Base-by-base conservation (phyloP, 2,797 vertebrate genomes). In the Tadarida brasiliensis region DNA sequence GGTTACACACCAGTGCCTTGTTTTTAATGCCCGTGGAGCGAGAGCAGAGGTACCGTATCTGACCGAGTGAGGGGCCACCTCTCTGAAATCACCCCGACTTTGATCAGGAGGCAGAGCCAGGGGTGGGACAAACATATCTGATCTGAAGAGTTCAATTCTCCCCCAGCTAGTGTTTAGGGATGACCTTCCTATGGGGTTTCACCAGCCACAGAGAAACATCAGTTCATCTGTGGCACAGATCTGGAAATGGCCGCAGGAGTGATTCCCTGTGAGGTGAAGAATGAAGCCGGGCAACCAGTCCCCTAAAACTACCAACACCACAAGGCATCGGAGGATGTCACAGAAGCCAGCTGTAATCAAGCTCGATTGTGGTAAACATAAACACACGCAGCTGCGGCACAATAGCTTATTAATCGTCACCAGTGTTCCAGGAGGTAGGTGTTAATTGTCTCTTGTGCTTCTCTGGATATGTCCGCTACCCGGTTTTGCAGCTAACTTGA, bases 301-400 rank as follows among this genome's bases (percentile, higher is more conserved):
- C 49, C 63, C 30, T 15, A 57, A 70, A 78, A 88, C 61, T n/a
- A 26, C 28, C 39, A 26, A 59, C 70, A 81, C 74, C 70, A 44
- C 2, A 6, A 57, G 67, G 47, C 90, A 90, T 87, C 84, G 17
- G 65, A 81, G 49, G 57, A 86, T 61, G 88, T 87, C 87, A 83
- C 65, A 30, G 80, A 95, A 87, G 93, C 86, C 87, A 92, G 80
- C 83, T 93, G 83, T 91, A 92, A 95, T 92, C 97, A 96, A 73
- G 78, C 77, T 44, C 35, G 83, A 93, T 22, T 91, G 78, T 73
- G 65, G 83, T 80, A 93, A 95, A 96, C 76, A 88, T 59, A 73
- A 90, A 96, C 84, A 94, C 95, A 81, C 14, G 1, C 96, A 94
- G 96, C 83, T 96, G 88, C 17, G 47, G 87, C 68, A 76, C 57